Base-by-base conservation (phyloP, 2,113 vertebrate species). In the Setophaga petechia region DNA sequence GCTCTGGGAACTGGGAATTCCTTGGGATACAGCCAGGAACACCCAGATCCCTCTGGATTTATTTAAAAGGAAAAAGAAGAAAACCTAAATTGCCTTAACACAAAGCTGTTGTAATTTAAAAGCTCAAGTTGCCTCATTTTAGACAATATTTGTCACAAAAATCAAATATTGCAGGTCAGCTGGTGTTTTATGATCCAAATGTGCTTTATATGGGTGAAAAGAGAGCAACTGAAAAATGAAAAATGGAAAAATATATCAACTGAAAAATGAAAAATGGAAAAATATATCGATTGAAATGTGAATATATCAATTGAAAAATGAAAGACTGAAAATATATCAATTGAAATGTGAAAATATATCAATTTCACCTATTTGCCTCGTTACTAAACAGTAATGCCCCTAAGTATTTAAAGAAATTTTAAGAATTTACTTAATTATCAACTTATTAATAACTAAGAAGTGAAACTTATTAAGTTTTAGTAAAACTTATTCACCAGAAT, bases 61-160 rank as follows among this genome's bases (percentile, higher is more conserved):
- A 15, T 3, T 19, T 57, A 2, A 11, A 25, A 51, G 12, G 1
- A 68, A 7, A 28, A 35, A 35, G 31, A 44, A 43, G 21, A 25
- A 59, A 41, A 55, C 54, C 11, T 20, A 55, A 55, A 21, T 33
- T 55, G 7, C 12, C 19, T 55, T 31, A 13, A 55, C 19, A 55
- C 54, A 43, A 46, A 39, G 30, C 14, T 54, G 30, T 16, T 3
- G 0, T 21, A 35, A 13, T 3, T 55, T 21, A 21, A 6, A 63
- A 25, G 5, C 30, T 24, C 14, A 3, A 43, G 5, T 1, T 19
- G 63, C 20, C 14, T 22, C 1, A 0, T 33, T 44, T 46, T 24
- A 52, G 23, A 28, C 35, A 51, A 1, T 5, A 6, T 15, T 10
- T 27, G 31, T 4, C 10, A 2, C 15, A 12, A 10, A 46, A 47